Evolutionary conservation across 2,113 vertebrate species (phyloP).

Genomic region (Actinemys pallida): DNA sequence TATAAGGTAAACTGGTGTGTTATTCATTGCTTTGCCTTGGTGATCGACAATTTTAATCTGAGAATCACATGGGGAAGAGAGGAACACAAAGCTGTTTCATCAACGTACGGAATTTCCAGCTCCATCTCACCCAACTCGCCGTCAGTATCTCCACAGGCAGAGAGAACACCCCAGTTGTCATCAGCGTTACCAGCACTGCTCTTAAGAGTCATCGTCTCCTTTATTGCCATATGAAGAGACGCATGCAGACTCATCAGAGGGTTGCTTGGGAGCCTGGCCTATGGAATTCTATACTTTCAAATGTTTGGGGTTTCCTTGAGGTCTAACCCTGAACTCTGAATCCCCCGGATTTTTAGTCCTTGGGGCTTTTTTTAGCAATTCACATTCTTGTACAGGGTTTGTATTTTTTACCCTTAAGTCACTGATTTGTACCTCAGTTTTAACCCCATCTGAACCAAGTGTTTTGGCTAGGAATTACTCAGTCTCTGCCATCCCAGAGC

Average conservation of each 20-base stretch:
- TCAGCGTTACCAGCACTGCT: not conserved
- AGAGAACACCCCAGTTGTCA: not conserved
- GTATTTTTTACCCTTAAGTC: not conserved
- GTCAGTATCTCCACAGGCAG: not conserved
- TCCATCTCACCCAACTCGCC: not conserved
- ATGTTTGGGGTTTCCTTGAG: not conserved
- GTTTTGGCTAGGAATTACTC: not conserved
- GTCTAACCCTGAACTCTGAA: not conserved
- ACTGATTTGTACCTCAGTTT: not conserved
- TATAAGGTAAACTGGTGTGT: constrained; percentile 1
- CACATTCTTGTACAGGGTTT: not conserved
- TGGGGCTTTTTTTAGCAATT: not conserved
- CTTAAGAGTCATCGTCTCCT: not conserved
- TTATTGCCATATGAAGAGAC: not conserved
- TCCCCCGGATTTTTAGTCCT: not conserved
- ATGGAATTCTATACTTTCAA: not conserved
- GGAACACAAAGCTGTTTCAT: not conserved
- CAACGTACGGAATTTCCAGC: not conserved
- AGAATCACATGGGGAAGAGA: not conserved
- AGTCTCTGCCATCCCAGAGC: not conserved
- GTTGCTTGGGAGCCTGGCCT: not conserved
- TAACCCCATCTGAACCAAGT: not conserved
- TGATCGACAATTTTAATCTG: constrained; percentile 56
- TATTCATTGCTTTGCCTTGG: constrained; percentile 45
- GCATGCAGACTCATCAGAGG: not conserved